phyloP scores from a whole-genome alignment of 92 coral and sea anemone genomes.

The Bergia puertoricense region DNA sequence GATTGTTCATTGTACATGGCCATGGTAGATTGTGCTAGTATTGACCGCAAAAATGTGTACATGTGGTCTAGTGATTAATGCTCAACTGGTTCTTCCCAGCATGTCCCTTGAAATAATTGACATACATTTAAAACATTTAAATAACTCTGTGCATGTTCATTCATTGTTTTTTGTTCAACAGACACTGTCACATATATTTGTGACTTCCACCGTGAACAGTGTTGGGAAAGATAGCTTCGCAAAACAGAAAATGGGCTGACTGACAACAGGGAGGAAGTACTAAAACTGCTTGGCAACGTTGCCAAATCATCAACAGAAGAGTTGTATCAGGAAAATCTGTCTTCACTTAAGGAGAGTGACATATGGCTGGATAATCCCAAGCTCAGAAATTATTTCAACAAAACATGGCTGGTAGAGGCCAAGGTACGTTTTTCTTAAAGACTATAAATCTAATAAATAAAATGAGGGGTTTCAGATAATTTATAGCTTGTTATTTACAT shows the following conservation, averaged over 20 bases:
- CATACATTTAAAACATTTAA: neutral
- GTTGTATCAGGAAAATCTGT: constrained; percentile 43
- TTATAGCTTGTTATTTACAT: neutral
- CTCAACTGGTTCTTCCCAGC: neutral
- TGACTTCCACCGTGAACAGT: constrained; percentile 54
- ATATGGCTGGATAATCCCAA: constrained; percentile 53
- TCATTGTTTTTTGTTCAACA: neutral
- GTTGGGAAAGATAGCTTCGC: constrained; percentile 49
- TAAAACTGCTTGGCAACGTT: constrained; percentile 48
- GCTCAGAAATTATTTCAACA: constrained; percentile 53
- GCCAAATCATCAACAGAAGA: constrained; percentile 56
- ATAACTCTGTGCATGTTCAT: neutral
- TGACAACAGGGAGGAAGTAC: constrained; percentile 50
- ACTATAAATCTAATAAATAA: too few species aligned
- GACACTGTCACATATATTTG: constrained; percentile 43
- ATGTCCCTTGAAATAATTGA: neutral
- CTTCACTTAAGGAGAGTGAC: constrained; percentile 43
- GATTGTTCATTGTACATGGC: neutral
- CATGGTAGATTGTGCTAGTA: neutral
- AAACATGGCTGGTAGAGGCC: constrained; percentile 56
- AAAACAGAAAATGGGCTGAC: constrained; percentile 44
- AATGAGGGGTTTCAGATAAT: neutral
- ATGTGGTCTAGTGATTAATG: neutral
- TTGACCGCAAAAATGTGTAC: neutral
- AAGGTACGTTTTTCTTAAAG: constrained; percentile 21